Conservation (phyloP, 2,888 invertebrate species). For the Dicycla oo region DNA sequence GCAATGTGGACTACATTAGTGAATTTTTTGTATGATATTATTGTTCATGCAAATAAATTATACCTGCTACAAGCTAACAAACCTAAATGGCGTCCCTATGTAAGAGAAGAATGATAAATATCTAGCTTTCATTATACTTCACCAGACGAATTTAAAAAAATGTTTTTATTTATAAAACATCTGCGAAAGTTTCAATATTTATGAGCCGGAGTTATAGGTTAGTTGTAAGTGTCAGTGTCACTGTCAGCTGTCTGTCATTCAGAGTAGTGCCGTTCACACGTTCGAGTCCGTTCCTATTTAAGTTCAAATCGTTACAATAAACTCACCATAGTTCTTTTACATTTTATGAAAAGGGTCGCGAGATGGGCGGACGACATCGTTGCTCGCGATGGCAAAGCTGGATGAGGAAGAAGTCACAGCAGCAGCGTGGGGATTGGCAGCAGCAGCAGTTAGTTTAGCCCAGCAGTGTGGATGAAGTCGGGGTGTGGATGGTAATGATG, state of each 20-base stretch:
- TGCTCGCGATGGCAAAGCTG: too few species aligned
- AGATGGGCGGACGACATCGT: too few species aligned
- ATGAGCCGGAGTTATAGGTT: constrained; percentile 19
- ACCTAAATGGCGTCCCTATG: constrained; percentile 95
- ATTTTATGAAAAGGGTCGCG: too few species aligned
- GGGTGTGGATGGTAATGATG: too few species aligned
- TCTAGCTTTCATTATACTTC: constrained; percentile 90
- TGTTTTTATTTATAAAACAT: constrained; percentile 43
- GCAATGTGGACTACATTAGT: constrained; percentile 68
- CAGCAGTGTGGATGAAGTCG: too few species aligned
- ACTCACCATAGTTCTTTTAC: too few species aligned
- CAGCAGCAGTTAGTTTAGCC: too few species aligned
- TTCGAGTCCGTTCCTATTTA: too few species aligned
- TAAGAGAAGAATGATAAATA: constrained; percentile 94
- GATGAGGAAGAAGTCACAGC: too few species aligned
- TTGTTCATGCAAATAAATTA: constrained; percentile 72
- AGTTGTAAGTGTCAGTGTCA: constrained; percentile 1
- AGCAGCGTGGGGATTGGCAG: too few species aligned
- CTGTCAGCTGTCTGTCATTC: not conserved
- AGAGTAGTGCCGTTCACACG: too few species aligned
- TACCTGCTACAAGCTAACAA: not conserved
- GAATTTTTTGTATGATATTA: not conserved
- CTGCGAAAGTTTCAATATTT: not conserved
- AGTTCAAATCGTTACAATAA: too few species aligned
- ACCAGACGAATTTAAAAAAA: not conserved